Percentiles rank a stretch among this genome's conserved stretches.
phyloP scores from a whole-genome alignment of 2,113 vertebrate genomes.

The Notechis scutatus region DNA sequence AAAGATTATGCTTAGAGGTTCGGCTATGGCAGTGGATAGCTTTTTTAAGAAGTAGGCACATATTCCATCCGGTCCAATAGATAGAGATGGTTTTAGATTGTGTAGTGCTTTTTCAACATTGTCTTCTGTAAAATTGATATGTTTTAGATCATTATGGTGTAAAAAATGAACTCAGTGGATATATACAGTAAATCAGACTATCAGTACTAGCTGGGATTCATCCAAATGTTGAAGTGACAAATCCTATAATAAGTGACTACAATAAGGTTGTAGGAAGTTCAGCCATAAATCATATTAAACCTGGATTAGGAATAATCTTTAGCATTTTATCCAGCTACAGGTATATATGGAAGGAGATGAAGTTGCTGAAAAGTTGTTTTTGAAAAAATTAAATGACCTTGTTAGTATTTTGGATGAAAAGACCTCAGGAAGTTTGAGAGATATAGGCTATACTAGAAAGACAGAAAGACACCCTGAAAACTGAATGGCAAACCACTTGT shows the following conservation, averaged over 20 bases:
- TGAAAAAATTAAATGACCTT: not conserved
- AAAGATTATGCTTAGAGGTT: too few relatives aligned
- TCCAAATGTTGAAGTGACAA: not conserved
- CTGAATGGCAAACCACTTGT: not conserved
- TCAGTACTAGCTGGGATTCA: not conserved
- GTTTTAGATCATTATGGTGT: not conserved
- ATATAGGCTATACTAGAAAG: not conserved
- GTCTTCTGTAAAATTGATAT: too few relatives aligned
- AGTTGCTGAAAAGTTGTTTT: not conserved
- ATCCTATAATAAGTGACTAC: not conserved
- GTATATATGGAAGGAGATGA: not conserved
- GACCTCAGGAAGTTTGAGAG: not conserved
- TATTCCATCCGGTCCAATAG: too few relatives aligned
- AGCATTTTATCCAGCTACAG: not conserved
- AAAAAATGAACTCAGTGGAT: too few relatives aligned
- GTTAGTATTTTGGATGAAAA: not conserved
- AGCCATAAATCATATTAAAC: not conserved
- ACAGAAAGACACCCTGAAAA: not conserved
- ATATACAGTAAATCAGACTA: too few relatives aligned
- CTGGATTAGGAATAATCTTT: not conserved
- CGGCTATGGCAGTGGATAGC: too few relatives aligned
- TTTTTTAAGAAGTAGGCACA: too few relatives aligned
- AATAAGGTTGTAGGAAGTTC: not conserved
- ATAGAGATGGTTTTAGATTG: too few relatives aligned
- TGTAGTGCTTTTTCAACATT: too few relatives aligned